Evolutionary conservation across 2,888 invertebrate species (phyloP).

Genomic region (Cybosia mesomella): DNA sequence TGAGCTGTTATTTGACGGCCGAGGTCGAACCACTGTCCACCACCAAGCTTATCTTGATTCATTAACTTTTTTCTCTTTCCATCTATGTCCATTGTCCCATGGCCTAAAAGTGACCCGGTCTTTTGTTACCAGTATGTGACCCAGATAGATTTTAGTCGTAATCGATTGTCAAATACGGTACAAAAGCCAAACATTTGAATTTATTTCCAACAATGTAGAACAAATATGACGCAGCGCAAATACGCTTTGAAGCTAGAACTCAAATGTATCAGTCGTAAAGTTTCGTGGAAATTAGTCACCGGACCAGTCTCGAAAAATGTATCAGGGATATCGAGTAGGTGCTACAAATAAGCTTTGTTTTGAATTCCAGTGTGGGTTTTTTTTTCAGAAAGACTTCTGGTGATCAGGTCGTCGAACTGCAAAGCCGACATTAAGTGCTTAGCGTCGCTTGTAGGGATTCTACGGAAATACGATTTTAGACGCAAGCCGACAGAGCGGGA

Average conservation of each 20-base stretch:
- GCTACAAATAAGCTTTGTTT: constrained; percentile 66
- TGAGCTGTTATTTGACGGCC: constrained; percentile 82
- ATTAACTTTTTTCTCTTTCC: constrained; percentile 70
- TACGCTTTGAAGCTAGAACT: constrained; percentile 43
- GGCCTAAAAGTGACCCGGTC: constrained; percentile 70
- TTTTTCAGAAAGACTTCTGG: constrained; percentile 74
- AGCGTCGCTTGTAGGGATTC: constrained; percentile 86
- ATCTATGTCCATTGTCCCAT: constrained; percentile 70
- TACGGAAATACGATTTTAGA: constrained; percentile 86
- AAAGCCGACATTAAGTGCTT: constrained; percentile 84
- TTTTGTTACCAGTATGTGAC: constrained; percentile 78
- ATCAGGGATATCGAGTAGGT: constrained; percentile 43
- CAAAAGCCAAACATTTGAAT: constrained; percentile 65
- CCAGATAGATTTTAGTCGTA: constrained; percentile 76
- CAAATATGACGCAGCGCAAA: constrained; percentile 56
- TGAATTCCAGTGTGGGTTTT: constrained; percentile 65
- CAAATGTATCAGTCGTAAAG: constrained; percentile 53
- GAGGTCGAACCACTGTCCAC: constrained; percentile 84
- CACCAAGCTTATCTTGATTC: constrained; percentile 83
- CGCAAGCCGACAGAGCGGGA: constrained; percentile 69
- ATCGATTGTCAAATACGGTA: constrained; percentile 70
- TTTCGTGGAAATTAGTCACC: constrained; percentile 60
- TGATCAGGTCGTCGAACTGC: constrained; percentile 82
- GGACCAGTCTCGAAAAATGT: constrained; percentile 38
- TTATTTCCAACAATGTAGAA: constrained; percentile 58